Base-by-base conservation (phyloP, 1,140 invertebrate genomes). In the Tetramorium parvispinum region DNA sequence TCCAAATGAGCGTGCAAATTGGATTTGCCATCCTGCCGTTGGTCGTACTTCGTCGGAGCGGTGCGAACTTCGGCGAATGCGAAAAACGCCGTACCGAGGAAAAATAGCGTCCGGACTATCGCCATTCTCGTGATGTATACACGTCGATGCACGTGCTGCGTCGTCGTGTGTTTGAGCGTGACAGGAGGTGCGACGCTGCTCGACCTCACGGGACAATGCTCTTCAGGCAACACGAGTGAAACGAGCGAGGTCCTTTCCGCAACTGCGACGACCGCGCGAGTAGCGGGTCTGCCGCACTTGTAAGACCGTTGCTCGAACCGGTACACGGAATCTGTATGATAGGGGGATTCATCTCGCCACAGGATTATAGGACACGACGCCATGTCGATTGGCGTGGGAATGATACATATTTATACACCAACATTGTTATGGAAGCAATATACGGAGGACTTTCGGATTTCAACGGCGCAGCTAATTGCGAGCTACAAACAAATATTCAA, bases 1-100 rank as follows among this genome's bases (percentile, higher is more conserved):
- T 95, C 94, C 5, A 96, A 76, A 57, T 95, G 92, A 0, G 94
- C 94, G 61, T 95, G 92, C 6, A 95, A 86, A 71, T 96, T 96
- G 11, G 94, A 76, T 2, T 94, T 92, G 11, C 95, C 95, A 6
- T 94, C 93, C 61, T 96, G 95, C 11, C 95, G 93, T 43, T 96
- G 95, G 70, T 96, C 95, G 86, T 95, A 95, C 0, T 65, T 91
- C 0, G 83, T 68, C n/a, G 94, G 93, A 0, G 89, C 91, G 0
- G 91, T 87, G 24, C 8, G 55, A 10, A 71, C 43, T 0, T 27
- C 21, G n/a, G 4, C 40, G n/a, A 83, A 8, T 3, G 37, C n/a
- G 7, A 40, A 24, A 0, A 59, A 57, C 11, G 83, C 76, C 76
- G 59, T 18, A 0, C 71, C 85, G 3, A 88, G 24, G 5, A 73